Evolutionary conservation across 2,797 vertebrate species (phyloP), one percentile per base, ranked within the genome.

Genomic region (Leuciscus waleckii): DNA sequence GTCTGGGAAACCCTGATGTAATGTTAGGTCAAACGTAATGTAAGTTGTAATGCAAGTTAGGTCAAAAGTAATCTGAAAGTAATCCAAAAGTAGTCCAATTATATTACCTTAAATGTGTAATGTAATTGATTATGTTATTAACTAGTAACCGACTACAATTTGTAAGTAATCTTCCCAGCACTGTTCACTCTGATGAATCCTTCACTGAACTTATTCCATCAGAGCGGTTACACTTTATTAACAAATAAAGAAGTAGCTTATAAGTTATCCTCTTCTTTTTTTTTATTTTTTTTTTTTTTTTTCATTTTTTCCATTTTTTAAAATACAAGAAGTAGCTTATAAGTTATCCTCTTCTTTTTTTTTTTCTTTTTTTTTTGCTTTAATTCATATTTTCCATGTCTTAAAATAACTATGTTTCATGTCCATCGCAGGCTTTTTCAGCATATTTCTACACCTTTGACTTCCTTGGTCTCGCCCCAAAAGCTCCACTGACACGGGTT

Each of bases 361-460:
- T 4, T 77, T 58, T 37, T 37, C 1, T 26, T 29, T 3, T 26
- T 29, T 3, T 26, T 29, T 16, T 56, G n/a, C 39, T 29, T 65
- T 32, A 65, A 65, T 32, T 46, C 0, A 0, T 61, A 14, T 39
- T 70, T 77, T 41, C 7, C 19, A 10, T 65, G 21, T 29, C 6
- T 61, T 75, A 6, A 32, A 79, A 46, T 37, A 75, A 37, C 29
- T 75, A 41, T 39, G 39, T 41, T 70, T 32, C 17, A 7, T 85
- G 23, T 70, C 32, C 17, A 63, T 85, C 74, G 7, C 80, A 92
- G 92, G 92, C 92, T 14, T 92, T 92, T 69, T 91, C 91, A 39
- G 87, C 89, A 23, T 93, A 91, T 73, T 93, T 86, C 61, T 91
- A 93, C 83, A 91, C 91, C 2, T 93, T 93, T 87, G 83, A 90